Percentiles rank a stretch among this genome's conserved stretches.
These are phyloP conservation scores for Lymantria dispar DNA, from an alignment of 2,888 invertebrate species.

Conservation along the genomic window DNA sequence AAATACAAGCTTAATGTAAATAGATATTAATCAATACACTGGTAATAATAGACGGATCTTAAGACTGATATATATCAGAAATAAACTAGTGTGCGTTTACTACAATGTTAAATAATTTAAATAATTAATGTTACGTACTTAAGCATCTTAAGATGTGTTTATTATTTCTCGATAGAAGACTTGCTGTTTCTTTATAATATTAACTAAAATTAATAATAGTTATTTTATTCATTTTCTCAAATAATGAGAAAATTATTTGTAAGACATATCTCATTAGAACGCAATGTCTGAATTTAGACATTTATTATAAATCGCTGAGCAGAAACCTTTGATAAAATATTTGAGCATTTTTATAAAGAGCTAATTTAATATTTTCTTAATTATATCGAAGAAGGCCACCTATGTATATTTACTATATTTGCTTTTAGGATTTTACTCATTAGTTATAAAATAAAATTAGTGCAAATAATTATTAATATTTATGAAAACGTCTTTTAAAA, in stretches of 20 bases:
- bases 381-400: conserved; percentile 20
- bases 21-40: conserved; percentile 25
- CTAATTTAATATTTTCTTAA: conserved; percentile 21
- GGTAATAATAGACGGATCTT: conserved; percentile 74
- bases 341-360: conserved; percentile 28
- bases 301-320: conserved; percentile 48
- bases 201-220: conserved; percentile 8
- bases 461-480: conserved; percentile 3
- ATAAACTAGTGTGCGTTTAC: conserved; percentile 43
- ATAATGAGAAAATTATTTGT: conserved; percentile 16
- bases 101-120: conserved; percentile 36
- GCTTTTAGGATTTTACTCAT: conserved; percentile 27
- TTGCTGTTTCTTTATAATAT: conserved; percentile 18
- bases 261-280: conserved; percentile 32
- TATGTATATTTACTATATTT: conserved; percentile 18
- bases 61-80: conserved; percentile 56
- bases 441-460: conserved; percentile 16
- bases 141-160: conserved; percentile 68
- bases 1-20: neutral
- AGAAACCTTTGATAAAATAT: conserved; percentile 46
- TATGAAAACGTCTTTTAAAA: conserved; percentile 4
- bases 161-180: conserved; percentile 51
- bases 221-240: conserved; percentile 16
- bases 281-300: conserved; percentile 8
- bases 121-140: conserved; percentile 26